Evolutionary conservation across 2,888 invertebrate genomes (phyloP).

Genomic region (Tanytarsus gracilentus): DNA sequence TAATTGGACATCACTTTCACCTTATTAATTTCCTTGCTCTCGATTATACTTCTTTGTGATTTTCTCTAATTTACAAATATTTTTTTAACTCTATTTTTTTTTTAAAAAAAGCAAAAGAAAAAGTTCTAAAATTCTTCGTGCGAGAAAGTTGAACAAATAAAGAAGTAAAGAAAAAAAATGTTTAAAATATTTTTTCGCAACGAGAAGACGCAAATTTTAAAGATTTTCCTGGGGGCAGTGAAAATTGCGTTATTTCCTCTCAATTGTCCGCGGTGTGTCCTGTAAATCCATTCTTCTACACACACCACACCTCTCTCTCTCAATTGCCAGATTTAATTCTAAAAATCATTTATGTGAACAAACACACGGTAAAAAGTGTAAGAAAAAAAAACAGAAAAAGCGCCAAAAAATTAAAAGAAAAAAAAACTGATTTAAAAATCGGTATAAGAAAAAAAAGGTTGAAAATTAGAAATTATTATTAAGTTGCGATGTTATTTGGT

Average conservation of each 20-base stretch:
- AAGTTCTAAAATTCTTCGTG: background rate
- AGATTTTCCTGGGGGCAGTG: background rate
- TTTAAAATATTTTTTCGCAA: conserved; percentile 9
- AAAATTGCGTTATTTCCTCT: background rate
- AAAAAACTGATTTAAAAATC: background rate
- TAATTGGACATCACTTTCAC: background rate
- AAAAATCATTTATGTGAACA: conserved; percentile 27
- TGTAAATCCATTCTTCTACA: background rate
- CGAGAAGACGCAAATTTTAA: background rate
- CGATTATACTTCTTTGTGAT: background rate
- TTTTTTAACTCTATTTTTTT: no score
- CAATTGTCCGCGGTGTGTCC: background rate
- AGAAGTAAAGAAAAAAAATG: background rate
- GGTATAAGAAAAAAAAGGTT: conserved; percentile 4
- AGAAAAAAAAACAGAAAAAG: conserved; percentile 1
- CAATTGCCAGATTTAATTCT: conserved; percentile 24
- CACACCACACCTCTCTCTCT: no score
- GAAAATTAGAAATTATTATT: conserved; percentile 21
- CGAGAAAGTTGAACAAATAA: conserved; percentile 12
- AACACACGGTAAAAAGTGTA: background rate
- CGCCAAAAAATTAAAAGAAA: background rate
- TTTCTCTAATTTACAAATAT: no score
- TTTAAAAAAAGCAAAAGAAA: conserved; percentile 16
- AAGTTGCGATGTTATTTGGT: conserved; percentile 10
- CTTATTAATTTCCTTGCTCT: background rate